Base-by-base conservation (phyloP, 2,888 invertebrate genomes). In the Ypsolopha sequella region DNA sequence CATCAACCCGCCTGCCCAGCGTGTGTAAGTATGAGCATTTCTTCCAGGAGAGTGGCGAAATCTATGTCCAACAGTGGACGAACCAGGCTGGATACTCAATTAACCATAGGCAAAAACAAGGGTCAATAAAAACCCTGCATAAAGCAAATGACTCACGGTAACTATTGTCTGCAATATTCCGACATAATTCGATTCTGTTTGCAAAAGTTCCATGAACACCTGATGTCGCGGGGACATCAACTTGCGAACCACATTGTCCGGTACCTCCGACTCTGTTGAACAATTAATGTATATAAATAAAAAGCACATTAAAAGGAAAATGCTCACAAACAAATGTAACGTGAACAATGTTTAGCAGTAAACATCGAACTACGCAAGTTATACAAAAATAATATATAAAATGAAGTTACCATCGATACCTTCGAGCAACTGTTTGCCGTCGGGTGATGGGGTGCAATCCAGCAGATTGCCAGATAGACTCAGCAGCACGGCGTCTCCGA, bases 111-210 rank as follows among this genome's bases (percentile, higher is more conserved):
- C n/a, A n/a, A n/a, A n/a, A n/a, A n/a, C n/a, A n/a, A n/a, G n/a
- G n/a, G n/a, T n/a, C n/a, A n/a, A n/a, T n/a, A n/a, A n/a, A n/a
- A n/a, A n/a, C n/a, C n/a, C n/a, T n/a, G n/a, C n/a, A n/a, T n/a
- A n/a, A n/a, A 34, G 7, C 2, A 4, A 48, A 11, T 11, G 14
- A 63, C 80, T 72, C 80, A 95, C 98, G 76, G 92, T 95, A 70
- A 97, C 91, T 66, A 99, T 96, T 41, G 97, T 97, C 64, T 95
- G 92, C 63, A 99, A 89, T 69, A 99, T 97, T 55, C 93, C 94
- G 54, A 99, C 97, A 79, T 99, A 99, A 89, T 99, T 99, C 54
- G 93, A 94, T 80, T 99, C 99, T 0, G 99, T 99, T 78, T 97
- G 96, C 57, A 96, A 90, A 63, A 99, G 89, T 81, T 99, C 99